Evolutionary conservation across 2,113 vertebrate genomes (phyloP).

Genomic region (Phalacrocorax carbo): DNA sequence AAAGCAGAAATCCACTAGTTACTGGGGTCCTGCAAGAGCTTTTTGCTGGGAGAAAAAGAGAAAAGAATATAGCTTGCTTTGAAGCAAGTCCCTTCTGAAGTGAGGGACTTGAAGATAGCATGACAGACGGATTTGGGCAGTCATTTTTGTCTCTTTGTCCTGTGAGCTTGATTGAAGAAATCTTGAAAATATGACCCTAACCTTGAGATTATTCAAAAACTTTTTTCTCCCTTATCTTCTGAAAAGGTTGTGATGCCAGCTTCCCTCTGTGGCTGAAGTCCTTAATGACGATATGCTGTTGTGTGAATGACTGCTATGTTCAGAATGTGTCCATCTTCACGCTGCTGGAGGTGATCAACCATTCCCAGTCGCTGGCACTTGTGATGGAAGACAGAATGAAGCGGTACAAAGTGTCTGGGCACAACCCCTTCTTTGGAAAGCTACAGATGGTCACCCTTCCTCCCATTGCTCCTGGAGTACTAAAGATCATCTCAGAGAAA

Average conservation of each 20-base stretch:
- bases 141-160: neutral
- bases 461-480: conserved; percentile 82
- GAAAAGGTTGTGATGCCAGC: conserved; percentile 67
- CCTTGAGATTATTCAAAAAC: neutral
- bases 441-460: conserved; percentile 95
- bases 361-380: conserved; percentile 91
- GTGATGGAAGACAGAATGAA: conserved; percentile 93
- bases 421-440: conserved; percentile 84
- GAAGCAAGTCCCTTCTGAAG: neutral
- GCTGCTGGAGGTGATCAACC: conserved; percentile 91
- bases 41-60: neutral
- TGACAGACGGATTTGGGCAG: neutral
- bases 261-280: conserved; percentile 89
- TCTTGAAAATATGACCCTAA: neutral
- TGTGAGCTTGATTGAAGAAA: neutral
- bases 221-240: neutral
- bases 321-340: conserved; percentile 90
- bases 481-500: conserved; percentile 83
- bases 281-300: conserved; percentile 91
- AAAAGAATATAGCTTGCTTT: neutral
- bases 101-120: neutral
- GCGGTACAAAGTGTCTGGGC: conserved; percentile 81
- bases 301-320: conserved; percentile 85
- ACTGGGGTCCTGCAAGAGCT: neutral
- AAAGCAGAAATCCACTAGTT: neutral